Base-by-base conservation (phyloP, 1,140 invertebrate species). In the Spodoptera frugiperda region DNA sequence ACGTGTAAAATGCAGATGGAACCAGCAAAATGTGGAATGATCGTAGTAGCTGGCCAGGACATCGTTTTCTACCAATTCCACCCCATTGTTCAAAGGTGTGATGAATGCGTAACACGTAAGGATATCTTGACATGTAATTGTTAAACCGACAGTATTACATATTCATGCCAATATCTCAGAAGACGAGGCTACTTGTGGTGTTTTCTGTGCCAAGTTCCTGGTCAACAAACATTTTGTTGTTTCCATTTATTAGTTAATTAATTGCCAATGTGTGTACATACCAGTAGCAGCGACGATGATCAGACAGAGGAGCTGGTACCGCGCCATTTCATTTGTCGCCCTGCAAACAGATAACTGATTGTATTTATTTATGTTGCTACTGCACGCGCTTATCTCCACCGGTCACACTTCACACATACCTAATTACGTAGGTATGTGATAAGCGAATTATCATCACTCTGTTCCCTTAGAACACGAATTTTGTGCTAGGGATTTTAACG, bases 181-280 rank as follows among this genome's bases (percentile, higher is more conserved):
- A 71, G 67, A 57, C 54, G 54, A 73, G 53, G 25, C 53, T 55
- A 17, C 19, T 39, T 57, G 53, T 72, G 54, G 59, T 57, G 71
- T 49, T 73, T 73, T 73, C 71, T 73, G 55, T 73, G 71, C 71
- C 71, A 73, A 73, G 54, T 73, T 73, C 55, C 46, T 73, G 71
- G 15, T 61, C 44, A 21, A 19, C 4, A 59, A 59, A 59, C 4
- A 12, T 73, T 51, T 17, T 30, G 44, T 48, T 1, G n/a, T 12
- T 5, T 39, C 14, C n/a, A 44, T 25, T 71, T 19, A 44, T 57
- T 39, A 15, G n/a, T 61, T 44, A 44, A 21, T 53, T 68, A 33
- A 49, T 53, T 53, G 65, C 21, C 11, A 68, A 61, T 25, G 25
- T 44, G 19, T 44, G 21, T 55, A 76, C 65, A 49, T 53, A 77